Base-by-base conservation (phyloP, 1,140 invertebrate species). In the Drosophila ananassae region DNA sequence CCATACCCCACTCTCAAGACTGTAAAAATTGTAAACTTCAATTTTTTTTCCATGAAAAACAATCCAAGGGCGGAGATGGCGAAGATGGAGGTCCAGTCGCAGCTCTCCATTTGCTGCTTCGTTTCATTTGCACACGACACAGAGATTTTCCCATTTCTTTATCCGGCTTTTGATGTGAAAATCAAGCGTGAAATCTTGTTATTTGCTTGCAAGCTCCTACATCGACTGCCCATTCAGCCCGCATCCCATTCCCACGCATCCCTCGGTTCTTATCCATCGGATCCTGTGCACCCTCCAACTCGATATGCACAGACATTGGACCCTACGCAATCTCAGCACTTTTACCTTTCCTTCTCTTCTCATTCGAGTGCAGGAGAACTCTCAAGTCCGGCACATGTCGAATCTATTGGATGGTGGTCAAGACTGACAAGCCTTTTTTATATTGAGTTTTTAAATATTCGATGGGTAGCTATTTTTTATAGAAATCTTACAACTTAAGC, bases 101-200 rank as follows among this genome's bases (percentile, higher is more conserved):
- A 28, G 46, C 51, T 52, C 44, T 30, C 56, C 44, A 50, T 59
- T 64, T 61, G 46, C 64, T 60, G 59, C 46, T 64, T 75, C 47
- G 34, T 76, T 76, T 76, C 73, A 68, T 79, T 79, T 79, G 51
- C 58, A 71, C 77, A 64, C 58, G 51, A 55, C 34, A 44, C 59
- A 64, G 51, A 25, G 75, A 66, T 51, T 73, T 73, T 67, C 44
- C 28, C 69, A 62, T 73, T 73, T 73, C 69, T 73, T 77, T 62
- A 68, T 68, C 53, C 41, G 59, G 58, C 63, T 78, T 78, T 83
- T 83, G 79, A 79, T 83, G 69, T 59, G 79, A 78, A 79, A 82
- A 82, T 76, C 79, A 83, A 79, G 79, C 79, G 63, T 82, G 57
- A 82, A 83, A 79, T 82, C 75, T 79, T 80, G 77, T 80, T 83